Conservation (phyloP, 2,888 invertebrate species). For the Polietes domitor region DNA sequence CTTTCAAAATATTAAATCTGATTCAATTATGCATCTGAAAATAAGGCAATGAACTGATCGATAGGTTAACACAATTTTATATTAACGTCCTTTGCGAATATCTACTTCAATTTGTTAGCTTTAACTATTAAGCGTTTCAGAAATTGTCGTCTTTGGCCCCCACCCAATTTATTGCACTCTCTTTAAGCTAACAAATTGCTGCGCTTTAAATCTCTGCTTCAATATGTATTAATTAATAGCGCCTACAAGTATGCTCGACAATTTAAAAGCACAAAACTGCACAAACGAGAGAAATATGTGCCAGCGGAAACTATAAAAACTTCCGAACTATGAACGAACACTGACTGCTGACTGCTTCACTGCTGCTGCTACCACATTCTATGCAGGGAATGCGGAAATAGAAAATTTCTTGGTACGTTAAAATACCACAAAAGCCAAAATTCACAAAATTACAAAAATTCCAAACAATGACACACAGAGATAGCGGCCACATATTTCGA, state of each 20-base stretch:
- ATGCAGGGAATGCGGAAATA: constrained; percentile 60
- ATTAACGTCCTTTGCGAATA: too few species aligned
- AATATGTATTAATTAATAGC: constrained; percentile 23
- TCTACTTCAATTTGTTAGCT: too few species aligned
- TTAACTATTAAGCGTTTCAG: too few species aligned
- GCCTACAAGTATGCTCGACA: constrained; percentile 48
- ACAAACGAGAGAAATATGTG: neutral
- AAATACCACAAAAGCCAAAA: constrained; percentile 56
- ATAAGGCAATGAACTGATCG: too few species aligned
- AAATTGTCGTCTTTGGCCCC: too few species aligned
- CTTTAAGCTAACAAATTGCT: neutral
- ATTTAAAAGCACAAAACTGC: neutral
- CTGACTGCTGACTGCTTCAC: neutral
- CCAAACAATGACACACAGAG: constrained; percentile 44
- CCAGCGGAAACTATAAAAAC: constrained; percentile 25
- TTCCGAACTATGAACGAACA: neutral
- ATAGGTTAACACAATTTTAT: too few species aligned
- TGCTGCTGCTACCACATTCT: constrained; percentile 33
- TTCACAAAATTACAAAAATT: constrained; percentile 60
- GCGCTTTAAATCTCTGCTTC: constrained; percentile 2
- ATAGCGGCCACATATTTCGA: neutral
- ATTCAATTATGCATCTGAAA: too few species aligned
- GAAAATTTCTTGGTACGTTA: constrained; percentile 54
- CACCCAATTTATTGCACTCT: neutral
- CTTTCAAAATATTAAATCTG: too few species aligned